A percentile compares a stretch with the other conserved stretches of the same genome.
Evolutionary conservation across 2,888 invertebrate species (phyloP).

Genomic region (Dendrolimus pini): DNA sequence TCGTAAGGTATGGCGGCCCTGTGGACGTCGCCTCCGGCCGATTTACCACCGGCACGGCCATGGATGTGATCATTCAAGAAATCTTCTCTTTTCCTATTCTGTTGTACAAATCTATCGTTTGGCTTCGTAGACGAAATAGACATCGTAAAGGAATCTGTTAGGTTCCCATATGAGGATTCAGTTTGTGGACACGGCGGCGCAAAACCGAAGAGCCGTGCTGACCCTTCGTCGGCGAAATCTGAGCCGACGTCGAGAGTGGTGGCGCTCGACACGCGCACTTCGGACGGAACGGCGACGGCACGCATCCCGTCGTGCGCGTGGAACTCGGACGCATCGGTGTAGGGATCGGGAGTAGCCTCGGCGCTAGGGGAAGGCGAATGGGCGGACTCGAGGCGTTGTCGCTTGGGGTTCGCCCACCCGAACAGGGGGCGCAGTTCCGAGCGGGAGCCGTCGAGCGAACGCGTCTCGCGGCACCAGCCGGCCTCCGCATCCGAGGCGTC

Average conservation of each 20-base stretch:
- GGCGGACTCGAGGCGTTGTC: slow-evolving; percentile 17
- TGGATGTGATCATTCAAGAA: background rate
- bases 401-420: slow-evolving; percentile 23
- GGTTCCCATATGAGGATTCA: background rate
- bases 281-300: slow-evolving; percentile 8
- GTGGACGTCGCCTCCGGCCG: slow-evolving; percentile 31
- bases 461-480: slow-evolving; percentile 28
- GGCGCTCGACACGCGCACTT: slow-evolving; percentile 13
- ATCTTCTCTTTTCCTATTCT: background rate
- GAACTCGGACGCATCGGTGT: slow-evolving; percentile 22
- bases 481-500: slow-evolving; percentile 17
- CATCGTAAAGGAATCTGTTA: background rate
- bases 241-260: slow-evolving; percentile 20
- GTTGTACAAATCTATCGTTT: background rate
- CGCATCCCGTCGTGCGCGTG: slow-evolving; percentile 17
- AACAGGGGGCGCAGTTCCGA: slow-evolving; percentile 43
- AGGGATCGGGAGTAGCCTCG: slow-evolving; percentile 18
- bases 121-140: background rate
- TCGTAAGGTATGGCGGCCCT: slow-evolving; percentile 33
- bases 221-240: background rate
- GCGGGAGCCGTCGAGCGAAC: slow-evolving; percentile 53
- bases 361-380: slow-evolving; percentile 22
- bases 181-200: background rate
- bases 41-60: background rate
- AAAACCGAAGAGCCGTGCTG: background rate